phyloP scores from a whole-genome alignment of 2,797 vertebrate species.

The Rhinogobio ventralis region DNA sequence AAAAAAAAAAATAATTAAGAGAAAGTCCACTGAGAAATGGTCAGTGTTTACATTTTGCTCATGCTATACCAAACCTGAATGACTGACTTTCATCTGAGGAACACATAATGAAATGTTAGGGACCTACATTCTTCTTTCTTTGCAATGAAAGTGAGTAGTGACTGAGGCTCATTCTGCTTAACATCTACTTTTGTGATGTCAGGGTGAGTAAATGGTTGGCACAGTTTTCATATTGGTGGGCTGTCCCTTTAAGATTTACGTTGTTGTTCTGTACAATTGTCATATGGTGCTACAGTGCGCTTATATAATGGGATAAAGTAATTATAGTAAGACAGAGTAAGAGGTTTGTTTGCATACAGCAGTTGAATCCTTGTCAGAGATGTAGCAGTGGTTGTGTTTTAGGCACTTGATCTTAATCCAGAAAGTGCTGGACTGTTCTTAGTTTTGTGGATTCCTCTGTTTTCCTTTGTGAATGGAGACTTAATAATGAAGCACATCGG shows the following conservation, averaged over 20 bases:
- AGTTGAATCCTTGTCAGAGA: not conserved
- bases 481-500: not conserved
- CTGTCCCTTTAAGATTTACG: not conserved
- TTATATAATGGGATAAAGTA: not conserved
- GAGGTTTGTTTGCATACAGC: conserved; percentile 20
- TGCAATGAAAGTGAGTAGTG: not conserved
- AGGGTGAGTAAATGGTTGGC: not conserved
- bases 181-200: not conserved
- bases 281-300: not conserved
- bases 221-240: not conserved
- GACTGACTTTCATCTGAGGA: not conserved
- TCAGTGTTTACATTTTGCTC: not conserved
- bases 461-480: not conserved
- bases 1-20: too few relatives aligned
- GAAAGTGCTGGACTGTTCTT: not conserved
- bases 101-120: not conserved
- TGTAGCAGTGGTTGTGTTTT: not conserved
- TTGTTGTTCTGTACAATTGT: not conserved
- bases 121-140: not conserved
- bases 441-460: not conserved
- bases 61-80: not conserved
- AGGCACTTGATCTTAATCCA: not conserved
- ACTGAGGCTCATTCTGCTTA: not conserved
- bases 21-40: not conserved
- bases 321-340: not conserved